phyloP scores from a whole-genome alignment of 2,888 invertebrate genomes.

The Monopis laevigella region DNA sequence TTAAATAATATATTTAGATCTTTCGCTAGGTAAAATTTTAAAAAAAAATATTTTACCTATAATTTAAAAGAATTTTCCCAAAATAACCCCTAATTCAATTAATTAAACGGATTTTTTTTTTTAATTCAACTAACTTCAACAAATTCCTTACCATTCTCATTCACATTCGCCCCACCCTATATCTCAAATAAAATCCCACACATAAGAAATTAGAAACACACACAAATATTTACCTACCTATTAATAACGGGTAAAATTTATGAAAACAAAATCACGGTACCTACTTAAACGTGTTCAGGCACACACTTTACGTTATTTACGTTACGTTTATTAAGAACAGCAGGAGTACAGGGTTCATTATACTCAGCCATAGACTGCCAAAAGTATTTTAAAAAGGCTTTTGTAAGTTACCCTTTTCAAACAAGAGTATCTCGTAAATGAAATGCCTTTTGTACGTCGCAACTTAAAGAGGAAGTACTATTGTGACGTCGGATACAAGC shows the following conservation, averaged over 20 bases:
- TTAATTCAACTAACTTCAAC: too few relatives aligned
- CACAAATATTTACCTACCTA: background rate
- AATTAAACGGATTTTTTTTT: too few relatives aligned
- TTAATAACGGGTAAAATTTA: background rate
- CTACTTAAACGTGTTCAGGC: constrained; percentile 1
- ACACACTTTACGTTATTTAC: constrained; percentile 12
- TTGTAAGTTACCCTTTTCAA: constrained; percentile 51
- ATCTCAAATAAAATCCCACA: too few relatives aligned
- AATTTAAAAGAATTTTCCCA: too few relatives aligned
- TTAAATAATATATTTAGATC: too few relatives aligned
- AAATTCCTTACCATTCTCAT: too few relatives aligned
- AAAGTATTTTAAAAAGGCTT: constrained; percentile 58
- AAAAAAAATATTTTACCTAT: too few relatives aligned
- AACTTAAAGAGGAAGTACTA: constrained; percentile 26
- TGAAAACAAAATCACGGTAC: constrained; percentile 3
- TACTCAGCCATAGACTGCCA: constrained; percentile 37
- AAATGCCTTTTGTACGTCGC: constrained; percentile 51
- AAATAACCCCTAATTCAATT: too few relatives aligned
- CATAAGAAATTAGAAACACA: too few relatives aligned
- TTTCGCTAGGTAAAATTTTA: too few relatives aligned
- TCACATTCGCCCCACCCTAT: too few relatives aligned
- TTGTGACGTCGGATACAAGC: constrained; percentile 12
- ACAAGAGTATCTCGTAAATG: constrained; percentile 30
- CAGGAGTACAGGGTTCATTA: constrained; percentile 32
- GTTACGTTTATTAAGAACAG: constrained; percentile 38